Conservation (phyloP, 2,113 vertebrate species). For the Baryphthengus martii region DNA sequence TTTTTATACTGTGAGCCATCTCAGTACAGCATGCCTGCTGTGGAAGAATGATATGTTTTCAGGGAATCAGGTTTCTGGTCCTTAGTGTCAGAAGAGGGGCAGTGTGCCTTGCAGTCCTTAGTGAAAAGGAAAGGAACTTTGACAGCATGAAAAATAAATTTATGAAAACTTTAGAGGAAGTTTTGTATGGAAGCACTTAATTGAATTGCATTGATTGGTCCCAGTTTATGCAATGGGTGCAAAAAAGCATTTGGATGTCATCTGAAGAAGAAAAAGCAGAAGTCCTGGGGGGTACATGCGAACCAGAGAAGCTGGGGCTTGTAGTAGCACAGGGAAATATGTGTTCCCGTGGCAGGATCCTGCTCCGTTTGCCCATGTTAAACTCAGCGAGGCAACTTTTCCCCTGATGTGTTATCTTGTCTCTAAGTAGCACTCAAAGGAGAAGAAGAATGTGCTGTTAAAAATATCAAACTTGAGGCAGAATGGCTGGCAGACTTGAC, state of each 20-base stretch:
- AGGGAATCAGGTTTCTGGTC: not conserved
- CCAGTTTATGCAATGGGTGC: not conserved
- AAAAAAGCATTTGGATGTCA: not conserved
- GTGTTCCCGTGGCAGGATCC: not conserved
- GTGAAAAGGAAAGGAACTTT: not conserved
- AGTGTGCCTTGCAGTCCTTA: not conserved
- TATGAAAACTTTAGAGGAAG: not conserved
- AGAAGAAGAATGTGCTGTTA: constrained; percentile 51
- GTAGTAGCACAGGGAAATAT: not conserved
- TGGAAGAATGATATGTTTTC: not conserved
- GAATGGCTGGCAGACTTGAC: constrained; percentile 20
- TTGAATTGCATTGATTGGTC: not conserved
- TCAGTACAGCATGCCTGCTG: not conserved
- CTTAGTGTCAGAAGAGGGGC: not conserved
- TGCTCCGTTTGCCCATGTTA: not conserved
- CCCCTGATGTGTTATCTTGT: not conserved
- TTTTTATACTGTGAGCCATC: not conserved
- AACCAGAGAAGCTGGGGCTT: not conserved
- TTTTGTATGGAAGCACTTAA: not conserved
- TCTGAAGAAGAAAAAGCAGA: not conserved
- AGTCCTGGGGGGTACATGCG: not conserved
- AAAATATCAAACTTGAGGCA: constrained; percentile 47
- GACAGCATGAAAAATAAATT: not conserved
- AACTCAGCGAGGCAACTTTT: not conserved
- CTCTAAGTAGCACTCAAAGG: constrained; percentile 7